Percentiles rank a stretch among this genome's conserved stretches.
Evolutionary conservation across 2,888 invertebrate genomes (phyloP).

Genomic region (Chorisops tibialis): DNA sequence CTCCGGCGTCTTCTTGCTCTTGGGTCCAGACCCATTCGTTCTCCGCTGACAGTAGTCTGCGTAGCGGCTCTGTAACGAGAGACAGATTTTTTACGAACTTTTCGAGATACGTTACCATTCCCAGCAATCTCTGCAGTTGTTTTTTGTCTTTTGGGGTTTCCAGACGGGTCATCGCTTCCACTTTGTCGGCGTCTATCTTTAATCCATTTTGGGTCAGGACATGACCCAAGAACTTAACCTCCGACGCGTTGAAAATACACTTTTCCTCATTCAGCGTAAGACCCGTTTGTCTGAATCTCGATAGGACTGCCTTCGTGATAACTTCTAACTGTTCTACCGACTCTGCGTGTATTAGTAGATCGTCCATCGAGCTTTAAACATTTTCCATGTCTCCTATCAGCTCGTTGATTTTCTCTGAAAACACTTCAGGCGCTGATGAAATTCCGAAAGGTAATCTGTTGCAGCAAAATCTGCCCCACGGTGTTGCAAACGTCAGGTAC

Average conservation of each 20-base stretch:
- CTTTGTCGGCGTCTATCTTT: constrained; percentile 32
- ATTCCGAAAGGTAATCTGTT: not conserved
- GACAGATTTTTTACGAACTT: not conserved
- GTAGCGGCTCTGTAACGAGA: not conserved
- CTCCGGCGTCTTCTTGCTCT: constrained; percentile 19
- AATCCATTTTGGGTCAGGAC: constrained; percentile 28
- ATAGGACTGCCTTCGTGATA: no score
- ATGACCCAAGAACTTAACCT: constrained; percentile 30
- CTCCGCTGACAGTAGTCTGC: no score
- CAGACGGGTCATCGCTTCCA: constrained; percentile 30
- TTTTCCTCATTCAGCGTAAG: not conserved
- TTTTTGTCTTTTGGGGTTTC: constrained; percentile 32
- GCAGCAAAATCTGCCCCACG: no score
- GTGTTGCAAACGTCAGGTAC: no score
- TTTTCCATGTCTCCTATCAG: no score
- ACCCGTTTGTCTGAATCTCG: not conserved
- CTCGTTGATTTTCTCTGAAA: no score
- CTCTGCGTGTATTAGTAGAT: no score
- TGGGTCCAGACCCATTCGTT: constrained; percentile 14
- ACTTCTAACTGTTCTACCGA: no score
- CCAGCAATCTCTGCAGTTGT: constrained; percentile 34
- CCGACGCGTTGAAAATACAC: not conserved
- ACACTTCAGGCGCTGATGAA: no score
- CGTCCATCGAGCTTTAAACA: no score
- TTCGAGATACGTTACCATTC: constrained; percentile 31